Evolutionary conservation across 2,797 vertebrate genomes (phyloP).

Genomic region (Amniataba percoides): DNA sequence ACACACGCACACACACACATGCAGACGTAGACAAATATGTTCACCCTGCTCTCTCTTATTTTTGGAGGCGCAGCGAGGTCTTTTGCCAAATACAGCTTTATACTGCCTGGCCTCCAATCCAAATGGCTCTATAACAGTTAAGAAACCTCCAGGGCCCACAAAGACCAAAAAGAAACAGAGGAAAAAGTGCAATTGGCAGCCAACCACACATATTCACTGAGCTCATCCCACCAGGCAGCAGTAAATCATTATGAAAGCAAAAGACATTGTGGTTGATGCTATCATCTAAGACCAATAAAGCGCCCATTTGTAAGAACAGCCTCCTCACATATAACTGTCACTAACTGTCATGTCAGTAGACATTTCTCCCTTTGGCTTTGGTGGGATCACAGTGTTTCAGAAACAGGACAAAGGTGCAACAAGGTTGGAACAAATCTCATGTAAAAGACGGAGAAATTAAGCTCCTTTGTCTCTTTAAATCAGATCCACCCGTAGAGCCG

Average conservation of each 20-base stretch:
- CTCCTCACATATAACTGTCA: slow-evolving; percentile 83
- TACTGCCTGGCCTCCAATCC: slow-evolving; percentile 86
- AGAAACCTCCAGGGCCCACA: slow-evolving; percentile 88
- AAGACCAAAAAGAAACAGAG: slow-evolving; percentile 87
- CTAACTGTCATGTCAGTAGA: slow-evolving; percentile 72
- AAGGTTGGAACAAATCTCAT: slow-evolving; percentile 37
- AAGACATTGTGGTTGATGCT: slow-evolving; percentile 88
- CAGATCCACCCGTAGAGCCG: slow-evolving; percentile 23
- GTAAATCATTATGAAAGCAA: slow-evolving; percentile 92
- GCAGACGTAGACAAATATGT: slow-evolving; percentile 70
- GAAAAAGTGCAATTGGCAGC: slow-evolving; percentile 85
- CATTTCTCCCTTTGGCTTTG: slow-evolving; percentile 60
- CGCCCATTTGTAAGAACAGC: slow-evolving; percentile 74
- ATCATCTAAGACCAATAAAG: slow-evolving; percentile 89
- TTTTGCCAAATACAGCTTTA: slow-evolving; percentile 86
- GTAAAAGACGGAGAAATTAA: slow-evolving; percentile 35
- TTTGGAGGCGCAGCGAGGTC: slow-evolving; percentile 80
- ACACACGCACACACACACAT: slow-evolving; percentile 44
- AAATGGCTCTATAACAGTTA: slow-evolving; percentile 90
- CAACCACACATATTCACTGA: slow-evolving; percentile 88
- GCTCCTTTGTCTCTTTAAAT: slow-evolving; percentile 43
- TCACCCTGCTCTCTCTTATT: slow-evolving; percentile 83
- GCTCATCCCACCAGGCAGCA: slow-evolving; percentile 88
- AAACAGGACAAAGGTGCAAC: slow-evolving; percentile 47
- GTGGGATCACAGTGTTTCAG: slow-evolving; percentile 52